Evolutionary conservation across 2,888 invertebrate species (phyloP), one percentile per base, ranked within the genome.

Genomic region (Calephelis perditalis): DNA sequence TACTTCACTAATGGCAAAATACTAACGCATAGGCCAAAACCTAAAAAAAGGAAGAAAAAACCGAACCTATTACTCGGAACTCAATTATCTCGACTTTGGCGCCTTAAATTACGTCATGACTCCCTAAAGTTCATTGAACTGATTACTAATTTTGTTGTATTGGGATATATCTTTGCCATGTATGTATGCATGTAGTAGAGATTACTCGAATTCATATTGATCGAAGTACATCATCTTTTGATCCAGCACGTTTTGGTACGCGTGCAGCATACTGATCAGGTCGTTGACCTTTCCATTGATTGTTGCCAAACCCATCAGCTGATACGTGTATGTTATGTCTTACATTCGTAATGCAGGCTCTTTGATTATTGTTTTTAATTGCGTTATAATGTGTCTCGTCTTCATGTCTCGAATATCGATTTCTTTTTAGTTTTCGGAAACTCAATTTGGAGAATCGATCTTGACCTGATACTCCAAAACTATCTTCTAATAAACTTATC

Each of bases 271-370:
- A 64, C 63, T 56, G 63, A 60, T 56, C 57, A 59, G 69, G 58
- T 64, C 68, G 63, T 66, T 60, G 69, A 63, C 66, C 68, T 62
- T 55, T 62, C 63, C 63, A 67, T 65, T 57, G 65, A 63, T 62
- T 59, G 64, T 49, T 65, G 69, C 69, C 68, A 68, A 70, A 63
- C 12, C 46, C 40, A 59, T 60, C 63, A 66, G 64, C 62, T 67
- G 65, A 59, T 63, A 58, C n/a, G 52, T 26, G 15, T 35, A 58
- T 54, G 47, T 47, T 62, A 44, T 40, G 55, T 15, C n/a, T 36
- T 46, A 36, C 44, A n/a, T 49, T 44, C 37, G 37, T 58, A n/a
- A 47, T 37, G 6, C n/a, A 12, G 15, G 49, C 9, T 37, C 37
- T 49, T 52, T 36, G 37, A 4, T 36, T 2, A n/a, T 55, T 8